Evolutionary conservation across 2,888 invertebrate species (phyloP).

Genomic region (Rotaria socialis): DNA sequence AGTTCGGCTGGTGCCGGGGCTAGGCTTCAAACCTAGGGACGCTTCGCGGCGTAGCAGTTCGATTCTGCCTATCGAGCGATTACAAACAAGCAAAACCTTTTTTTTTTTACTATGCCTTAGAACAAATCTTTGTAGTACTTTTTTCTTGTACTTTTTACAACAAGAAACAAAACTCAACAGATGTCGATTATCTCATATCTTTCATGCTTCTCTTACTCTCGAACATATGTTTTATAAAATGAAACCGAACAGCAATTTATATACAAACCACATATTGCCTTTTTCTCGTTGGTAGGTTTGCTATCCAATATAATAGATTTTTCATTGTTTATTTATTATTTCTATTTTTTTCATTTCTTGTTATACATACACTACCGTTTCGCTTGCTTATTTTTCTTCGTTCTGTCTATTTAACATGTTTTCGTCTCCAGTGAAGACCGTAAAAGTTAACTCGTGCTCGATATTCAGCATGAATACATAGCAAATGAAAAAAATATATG

Average conservation of each 20-base stretch:
- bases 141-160: too few species aligned
- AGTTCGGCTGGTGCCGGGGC: constrained; percentile 26
- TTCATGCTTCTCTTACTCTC: neutral
- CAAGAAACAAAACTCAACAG: neutral
- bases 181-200: neutral
- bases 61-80: constrained; percentile 16
- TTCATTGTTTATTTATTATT: constrained; percentile 5
- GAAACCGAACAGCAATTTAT: neutral
- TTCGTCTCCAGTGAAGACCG: neutral
- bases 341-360: neutral
- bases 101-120: neutral
- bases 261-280: neutral
- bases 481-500: neutral
- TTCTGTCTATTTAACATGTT: neutral
- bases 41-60: constrained; percentile 32
- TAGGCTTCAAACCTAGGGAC: constrained; percentile 32
- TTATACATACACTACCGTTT: neutral
- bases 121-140: too few species aligned
- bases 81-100: neutral
- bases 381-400: neutral
- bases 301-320: neutral
- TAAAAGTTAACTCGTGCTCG: neutral
- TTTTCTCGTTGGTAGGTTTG: constrained; percentile 16
- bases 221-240: neutral
- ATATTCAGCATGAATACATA: neutral